Conservation (phyloP, 1,140 invertebrate genomes). For the Drosophila takahashii region DNA sequence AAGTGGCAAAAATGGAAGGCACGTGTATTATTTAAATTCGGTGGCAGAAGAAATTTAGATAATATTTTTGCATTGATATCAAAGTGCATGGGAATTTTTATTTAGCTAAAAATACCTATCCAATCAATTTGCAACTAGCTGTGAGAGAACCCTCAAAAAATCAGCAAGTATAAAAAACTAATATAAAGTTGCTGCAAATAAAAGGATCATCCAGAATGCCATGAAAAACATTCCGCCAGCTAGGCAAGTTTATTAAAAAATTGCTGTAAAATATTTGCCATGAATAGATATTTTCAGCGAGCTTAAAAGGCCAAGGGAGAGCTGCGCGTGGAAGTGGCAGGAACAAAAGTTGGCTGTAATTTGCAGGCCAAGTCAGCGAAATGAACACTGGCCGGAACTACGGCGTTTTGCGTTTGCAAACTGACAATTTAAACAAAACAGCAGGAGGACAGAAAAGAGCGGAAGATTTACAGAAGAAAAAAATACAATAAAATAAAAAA, state of each 20-base stretch:
- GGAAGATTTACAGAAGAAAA: conserved; percentile 2
- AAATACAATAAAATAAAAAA: conserved; percentile 6
- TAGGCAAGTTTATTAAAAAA: conserved; percentile 18
- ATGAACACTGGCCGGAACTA: conserved; percentile 76
- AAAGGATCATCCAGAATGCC: conserved; percentile 11
- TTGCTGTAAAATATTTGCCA: conserved; percentile 44
- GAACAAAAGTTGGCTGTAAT: conserved; percentile 68
- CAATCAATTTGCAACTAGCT: neutral
- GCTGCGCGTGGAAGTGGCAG: neutral
- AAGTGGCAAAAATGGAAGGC: neutral
- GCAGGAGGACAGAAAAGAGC: conserved; percentile 2
- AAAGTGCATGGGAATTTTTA: neutral
- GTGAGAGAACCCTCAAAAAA: neutral
- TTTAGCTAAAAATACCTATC: neutral
- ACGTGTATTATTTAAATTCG: conserved; percentile 18
- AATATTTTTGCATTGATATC: neutral
- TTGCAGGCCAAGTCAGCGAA: conserved; percentile 69
- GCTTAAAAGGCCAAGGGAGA: conserved; percentile 23
- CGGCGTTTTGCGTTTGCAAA: conserved; percentile 72
- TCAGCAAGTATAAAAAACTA: neutral
- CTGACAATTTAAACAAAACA: conserved; percentile 64
- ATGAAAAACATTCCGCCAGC: conserved; percentile 4
- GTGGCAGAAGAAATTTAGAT: neutral
- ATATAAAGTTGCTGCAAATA: neutral
- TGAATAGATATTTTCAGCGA: conserved; percentile 20